These are phyloP conservation scores for Altica lythri DNA, from an alignment of 2,888 invertebrate species.

Conservation along the genomic window DNA sequence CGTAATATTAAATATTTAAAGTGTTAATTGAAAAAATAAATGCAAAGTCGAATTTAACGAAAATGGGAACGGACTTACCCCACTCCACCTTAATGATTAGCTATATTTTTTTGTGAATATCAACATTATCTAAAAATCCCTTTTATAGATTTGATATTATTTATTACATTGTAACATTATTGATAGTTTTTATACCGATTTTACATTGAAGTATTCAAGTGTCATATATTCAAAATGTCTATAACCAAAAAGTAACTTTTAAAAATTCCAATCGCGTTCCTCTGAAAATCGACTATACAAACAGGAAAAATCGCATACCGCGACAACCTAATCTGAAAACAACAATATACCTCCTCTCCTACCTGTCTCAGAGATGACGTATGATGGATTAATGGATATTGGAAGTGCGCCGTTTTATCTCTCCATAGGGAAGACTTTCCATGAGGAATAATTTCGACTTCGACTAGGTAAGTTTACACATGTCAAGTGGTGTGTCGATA, in stretches of 20 bases:
- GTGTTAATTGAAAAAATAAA: too few species aligned
- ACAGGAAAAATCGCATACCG: slow-evolving; percentile 11
- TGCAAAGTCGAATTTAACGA: too few species aligned
- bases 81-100: too few species aligned
- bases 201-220: too few species aligned
- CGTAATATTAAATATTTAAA: too few species aligned
- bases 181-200: too few species aligned
- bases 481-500: slow-evolving; percentile 57
- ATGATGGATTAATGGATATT: slow-evolving; percentile 82
- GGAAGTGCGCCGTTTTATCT: slow-evolving; percentile 63
- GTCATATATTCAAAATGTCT: too few species aligned
- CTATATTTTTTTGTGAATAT: too few species aligned
- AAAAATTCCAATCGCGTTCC: slow-evolving; percentile 2
- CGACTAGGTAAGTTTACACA: slow-evolving; percentile 30
- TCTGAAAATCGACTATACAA: slow-evolving; percentile 6
- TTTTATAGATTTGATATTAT: too few species aligned
- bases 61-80: too few species aligned
- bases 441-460: not conserved
- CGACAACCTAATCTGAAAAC: slow-evolving; percentile 33
- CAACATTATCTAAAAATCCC: too few species aligned
- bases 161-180: too few species aligned
- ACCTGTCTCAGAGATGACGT: slow-evolving; percentile 58
- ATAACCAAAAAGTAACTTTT: slow-evolving; percentile 16
- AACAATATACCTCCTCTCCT: slow-evolving; percentile 29
- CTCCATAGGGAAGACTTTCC: slow-evolving; percentile 20